Conservation (phyloP, 2,888 invertebrate species). For the Metopia argyrocephala region DNA sequence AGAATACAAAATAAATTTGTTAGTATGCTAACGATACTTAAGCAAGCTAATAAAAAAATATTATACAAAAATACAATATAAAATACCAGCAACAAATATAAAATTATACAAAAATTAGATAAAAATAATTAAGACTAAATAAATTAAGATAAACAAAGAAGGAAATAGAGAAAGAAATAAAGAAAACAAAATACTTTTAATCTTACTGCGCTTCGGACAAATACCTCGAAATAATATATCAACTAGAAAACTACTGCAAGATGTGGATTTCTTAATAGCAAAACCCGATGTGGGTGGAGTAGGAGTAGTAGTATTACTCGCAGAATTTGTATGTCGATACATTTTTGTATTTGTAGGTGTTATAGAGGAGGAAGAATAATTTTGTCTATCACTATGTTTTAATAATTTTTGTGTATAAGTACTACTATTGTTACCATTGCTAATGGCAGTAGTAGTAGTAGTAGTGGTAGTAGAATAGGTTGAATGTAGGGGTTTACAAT, state of each 20-base stretch:
- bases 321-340: slow-evolving; percentile 65
- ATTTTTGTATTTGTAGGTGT: slow-evolving; percentile 63
- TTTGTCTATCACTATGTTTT: slow-evolving; percentile 54
- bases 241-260: slow-evolving; percentile 80
- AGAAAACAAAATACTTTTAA: slow-evolving; percentile 65
- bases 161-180: slow-evolving; percentile 28
- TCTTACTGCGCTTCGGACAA: slow-evolving; percentile 77
- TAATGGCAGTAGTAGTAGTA: slow-evolving; percentile 34
- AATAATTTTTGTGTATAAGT: slow-evolving; percentile 58
- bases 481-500: slow-evolving; percentile 71
- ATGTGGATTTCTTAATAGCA: slow-evolving; percentile 79
- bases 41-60: background rate
- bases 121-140: slow-evolving; percentile 60
- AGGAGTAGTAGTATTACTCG: slow-evolving; percentile 65
- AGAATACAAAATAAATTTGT: no score
- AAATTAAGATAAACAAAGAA: slow-evolving; percentile 60
- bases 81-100: background rate
- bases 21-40: no score
- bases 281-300: slow-evolving; percentile 67
- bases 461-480: slow-evolving; percentile 51
- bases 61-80: background rate
- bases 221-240: slow-evolving; percentile 79
- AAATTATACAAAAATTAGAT: slow-evolving; percentile 46
- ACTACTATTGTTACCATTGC: slow-evolving; percentile 43
- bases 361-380: slow-evolving; percentile 65